A percentile compares a stretch with the other conserved stretches of the same genome.
Evolutionary conservation across 2,888 invertebrate species (phyloP).

Genomic region (Lamellibrachia columna): DNA sequence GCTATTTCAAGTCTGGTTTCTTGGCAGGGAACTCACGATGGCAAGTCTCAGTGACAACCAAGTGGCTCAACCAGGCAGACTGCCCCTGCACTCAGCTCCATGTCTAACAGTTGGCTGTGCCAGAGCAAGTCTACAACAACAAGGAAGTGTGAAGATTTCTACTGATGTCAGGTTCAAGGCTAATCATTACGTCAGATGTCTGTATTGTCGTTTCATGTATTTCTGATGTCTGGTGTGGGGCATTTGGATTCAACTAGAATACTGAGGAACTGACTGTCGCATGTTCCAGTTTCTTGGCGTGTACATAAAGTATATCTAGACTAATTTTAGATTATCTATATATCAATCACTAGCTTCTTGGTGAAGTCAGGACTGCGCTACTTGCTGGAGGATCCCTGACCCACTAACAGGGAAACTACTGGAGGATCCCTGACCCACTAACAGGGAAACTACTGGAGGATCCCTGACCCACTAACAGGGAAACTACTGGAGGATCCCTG

Average conservation of each 20-base stretch:
- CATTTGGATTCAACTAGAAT: not conserved
- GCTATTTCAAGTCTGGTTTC: not conserved
- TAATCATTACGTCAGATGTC: not conserved
- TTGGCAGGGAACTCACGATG: not conserved
- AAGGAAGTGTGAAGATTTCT: not conserved
- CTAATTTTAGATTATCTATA: not conserved
- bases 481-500: no score
- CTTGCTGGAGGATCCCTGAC: not conserved
- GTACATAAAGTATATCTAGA: not conserved
- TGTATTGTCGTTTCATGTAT: not conserved
- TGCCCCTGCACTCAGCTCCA: not conserved
- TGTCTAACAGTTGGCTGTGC: not conserved
- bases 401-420: not conserved
- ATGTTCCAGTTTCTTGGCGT: not conserved
- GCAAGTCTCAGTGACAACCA: not conserved
- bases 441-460: no score
- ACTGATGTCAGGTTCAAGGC: not conserved
- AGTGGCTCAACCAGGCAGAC: not conserved
- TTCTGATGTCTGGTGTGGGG: not conserved
- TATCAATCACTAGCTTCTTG: not conserved
- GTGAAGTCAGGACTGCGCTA: not conserved
- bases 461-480: no score
- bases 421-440: no score
- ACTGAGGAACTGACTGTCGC: no score
- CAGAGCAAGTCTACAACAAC: not conserved